These are phyloP conservation scores for Baryphthengus martii DNA, from an alignment of 2,113 vertebrate species.

Conservation along the genomic window DNA sequence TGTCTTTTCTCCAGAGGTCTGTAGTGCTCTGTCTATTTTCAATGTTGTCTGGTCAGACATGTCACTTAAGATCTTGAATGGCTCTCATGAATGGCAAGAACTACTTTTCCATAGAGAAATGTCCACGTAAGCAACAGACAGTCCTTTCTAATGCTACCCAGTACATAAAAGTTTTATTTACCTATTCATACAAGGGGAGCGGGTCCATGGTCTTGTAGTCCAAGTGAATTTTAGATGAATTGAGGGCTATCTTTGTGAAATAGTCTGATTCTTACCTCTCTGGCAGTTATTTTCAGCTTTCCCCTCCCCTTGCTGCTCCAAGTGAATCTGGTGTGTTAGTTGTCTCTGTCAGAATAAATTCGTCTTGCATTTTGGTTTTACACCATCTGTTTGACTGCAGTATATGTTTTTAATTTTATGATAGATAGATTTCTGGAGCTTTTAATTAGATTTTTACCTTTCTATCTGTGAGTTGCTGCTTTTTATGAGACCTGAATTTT, in stretches of 20 bases:
- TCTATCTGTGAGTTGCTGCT: neutral
- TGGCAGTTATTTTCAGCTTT: neutral
- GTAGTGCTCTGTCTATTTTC: neutral
- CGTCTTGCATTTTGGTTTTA: neutral
- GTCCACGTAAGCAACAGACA: neutral
- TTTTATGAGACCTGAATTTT: neutral
- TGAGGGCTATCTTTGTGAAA: neutral
- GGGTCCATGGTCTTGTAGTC: neutral
- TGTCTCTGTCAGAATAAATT: conserved; percentile 35
- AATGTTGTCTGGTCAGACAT: neutral
- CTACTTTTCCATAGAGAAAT: neutral
- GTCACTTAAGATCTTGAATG: neutral
- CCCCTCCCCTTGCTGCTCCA: neutral
- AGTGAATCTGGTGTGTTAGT: conserved; percentile 24
- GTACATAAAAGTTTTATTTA: neutral
- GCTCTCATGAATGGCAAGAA: neutral
- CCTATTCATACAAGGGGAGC: neutral
- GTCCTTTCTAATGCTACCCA: neutral
- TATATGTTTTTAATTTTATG: neutral
- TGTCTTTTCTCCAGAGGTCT: neutral
- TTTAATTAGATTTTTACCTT: conserved; percentile 12
- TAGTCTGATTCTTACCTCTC: neutral
- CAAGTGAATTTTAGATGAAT: neutral
- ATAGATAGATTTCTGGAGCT: conserved; percentile 39
- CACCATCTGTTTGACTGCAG: conserved; percentile 28